Evolutionary conservation across 64 coral and sea anemone genomes (phyloP).

Genomic region (Montipora capricornis): DNA sequence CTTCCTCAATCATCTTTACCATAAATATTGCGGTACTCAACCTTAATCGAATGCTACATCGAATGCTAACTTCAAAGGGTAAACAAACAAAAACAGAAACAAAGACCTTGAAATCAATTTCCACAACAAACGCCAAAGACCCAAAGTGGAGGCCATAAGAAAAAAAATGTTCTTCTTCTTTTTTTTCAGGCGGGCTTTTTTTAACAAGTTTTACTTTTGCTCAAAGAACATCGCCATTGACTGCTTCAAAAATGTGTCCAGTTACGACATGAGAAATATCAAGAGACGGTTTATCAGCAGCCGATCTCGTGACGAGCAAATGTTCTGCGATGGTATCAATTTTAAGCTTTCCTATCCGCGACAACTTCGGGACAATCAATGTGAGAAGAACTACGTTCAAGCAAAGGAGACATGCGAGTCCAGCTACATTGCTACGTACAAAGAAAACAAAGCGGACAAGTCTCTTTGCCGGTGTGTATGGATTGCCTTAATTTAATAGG

Average conservation of each 20-base stretch:
- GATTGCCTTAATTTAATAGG: background rate
- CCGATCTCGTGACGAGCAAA: background rate
- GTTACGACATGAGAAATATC: background rate
- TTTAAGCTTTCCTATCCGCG: background rate
- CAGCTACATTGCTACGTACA: background rate
- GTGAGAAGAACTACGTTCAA: background rate
- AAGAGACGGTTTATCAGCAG: background rate
- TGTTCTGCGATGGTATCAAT: background rate
- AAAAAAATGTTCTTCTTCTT: background rate
- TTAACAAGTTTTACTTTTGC: background rate
- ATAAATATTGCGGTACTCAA: too few species aligned
- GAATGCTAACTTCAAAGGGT: too few species aligned
- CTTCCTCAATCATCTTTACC: too few species aligned
- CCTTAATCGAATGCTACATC: too few species aligned
- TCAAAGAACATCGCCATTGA: background rate
- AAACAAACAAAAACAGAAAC: background rate
- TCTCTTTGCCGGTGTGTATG: slow-evolving; percentile 4
- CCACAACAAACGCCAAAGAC: background rate
- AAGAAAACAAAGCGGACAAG: background rate
- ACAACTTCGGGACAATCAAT: background rate
- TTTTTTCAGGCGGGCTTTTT: background rate
- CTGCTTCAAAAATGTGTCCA: background rate
- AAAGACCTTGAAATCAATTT: background rate
- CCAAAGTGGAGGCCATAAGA: background rate
- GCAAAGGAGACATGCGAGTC: background rate